Percentiles rank a stretch among this genome's conserved stretches.
These are phyloP conservation scores for Psilopogon haemacephalus DNA, from an alignment of 2,113 vertebrate species.

Conservation along the genomic window DNA sequence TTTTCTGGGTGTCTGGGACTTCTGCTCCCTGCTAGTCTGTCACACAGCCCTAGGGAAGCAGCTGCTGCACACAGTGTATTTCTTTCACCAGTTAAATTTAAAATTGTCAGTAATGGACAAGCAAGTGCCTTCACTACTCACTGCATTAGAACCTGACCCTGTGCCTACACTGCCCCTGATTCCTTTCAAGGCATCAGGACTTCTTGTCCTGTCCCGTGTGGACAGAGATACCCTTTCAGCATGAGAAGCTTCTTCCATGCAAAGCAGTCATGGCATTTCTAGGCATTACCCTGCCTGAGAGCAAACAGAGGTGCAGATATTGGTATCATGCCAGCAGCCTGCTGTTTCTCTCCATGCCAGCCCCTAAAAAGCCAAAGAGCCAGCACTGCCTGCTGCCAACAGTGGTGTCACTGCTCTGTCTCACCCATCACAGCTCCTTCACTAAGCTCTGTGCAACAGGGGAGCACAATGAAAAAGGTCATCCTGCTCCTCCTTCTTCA, in stretches of 20 bases:
- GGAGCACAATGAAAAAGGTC: background rate
- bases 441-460: no score
- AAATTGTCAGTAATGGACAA: background rate
- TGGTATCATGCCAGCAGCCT: background rate
- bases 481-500: background rate
- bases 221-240: background rate
- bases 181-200: background rate
- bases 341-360: background rate
- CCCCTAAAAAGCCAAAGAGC: background rate
- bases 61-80: background rate
- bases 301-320: background rate
- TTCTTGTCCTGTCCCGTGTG: background rate
- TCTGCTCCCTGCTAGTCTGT: background rate
- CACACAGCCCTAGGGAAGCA: background rate
- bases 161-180: fast-evolving
- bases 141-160: background rate
- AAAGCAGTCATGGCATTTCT: background rate
- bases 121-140: background rate
- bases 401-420: background rate
- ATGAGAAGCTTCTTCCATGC: background rate
- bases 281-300: background rate
- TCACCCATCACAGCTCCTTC: background rate
- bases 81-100: background rate
- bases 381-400: background rate
- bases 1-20: background rate